These are phyloP conservation scores for Ptilorrhoa leucosticta DNA, from an alignment of 2,113 vertebrate species.

Conservation along the genomic window DNA sequence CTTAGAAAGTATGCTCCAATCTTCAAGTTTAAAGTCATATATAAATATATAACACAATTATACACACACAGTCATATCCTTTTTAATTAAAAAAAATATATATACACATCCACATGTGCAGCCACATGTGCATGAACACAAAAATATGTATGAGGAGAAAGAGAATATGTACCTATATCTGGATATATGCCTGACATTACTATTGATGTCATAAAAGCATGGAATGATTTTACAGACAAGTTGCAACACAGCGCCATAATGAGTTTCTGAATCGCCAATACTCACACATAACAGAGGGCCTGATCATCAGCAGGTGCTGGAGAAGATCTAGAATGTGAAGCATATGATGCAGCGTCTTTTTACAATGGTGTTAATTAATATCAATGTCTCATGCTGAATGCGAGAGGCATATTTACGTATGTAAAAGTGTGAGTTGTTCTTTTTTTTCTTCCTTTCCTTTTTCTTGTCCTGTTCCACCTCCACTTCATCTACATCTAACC, in stretches of 20 bases:
- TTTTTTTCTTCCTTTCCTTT: not conserved
- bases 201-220: conserved; percentile 64
- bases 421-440: conserved; percentile 56
- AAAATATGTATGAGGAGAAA: not conserved
- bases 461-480: conserved; percentile 10
- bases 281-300: conserved; percentile 97
- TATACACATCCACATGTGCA: not conserved
- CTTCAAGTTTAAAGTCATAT: not conserved
- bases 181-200: conserved; percentile 74
- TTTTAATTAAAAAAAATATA: not conserved
- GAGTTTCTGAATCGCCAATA: conserved; percentile 83
- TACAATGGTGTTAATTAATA: conserved; percentile 80
- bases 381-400: conserved; percentile 77
- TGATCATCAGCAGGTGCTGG: conserved; percentile 90
- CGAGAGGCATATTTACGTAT: conserved; percentile 67
- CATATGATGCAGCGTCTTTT: conserved; percentile 84
- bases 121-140: not conserved
- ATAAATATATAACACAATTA: not conserved
- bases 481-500: conserved; percentile 57
- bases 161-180: conserved; percentile 66
- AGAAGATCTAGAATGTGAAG: conserved; percentile 97
- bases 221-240: conserved; percentile 71
- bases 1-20: not conserved
- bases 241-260: conserved; percentile 71
- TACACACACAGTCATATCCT: not conserved